These are phyloP conservation scores for Pinctada fucata DNA, from an alignment of 2,888 invertebrate species.

Conservation along the genomic window DNA sequence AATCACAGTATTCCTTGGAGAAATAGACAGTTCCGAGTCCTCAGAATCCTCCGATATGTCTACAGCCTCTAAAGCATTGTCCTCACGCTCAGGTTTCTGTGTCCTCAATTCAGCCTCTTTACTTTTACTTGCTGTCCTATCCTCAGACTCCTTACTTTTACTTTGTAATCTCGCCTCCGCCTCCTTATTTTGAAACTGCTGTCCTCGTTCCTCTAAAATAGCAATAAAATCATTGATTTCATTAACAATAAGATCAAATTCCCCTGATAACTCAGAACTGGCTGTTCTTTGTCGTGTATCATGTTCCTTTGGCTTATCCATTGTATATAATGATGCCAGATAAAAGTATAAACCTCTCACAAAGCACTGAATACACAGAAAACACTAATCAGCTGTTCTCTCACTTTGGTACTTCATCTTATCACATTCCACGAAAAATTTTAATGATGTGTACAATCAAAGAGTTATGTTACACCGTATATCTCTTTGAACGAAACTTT, in stretches of 20 bases:
- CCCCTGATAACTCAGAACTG: conserved; percentile 62
- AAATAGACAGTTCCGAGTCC: conserved; percentile 31
- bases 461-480: neutral
- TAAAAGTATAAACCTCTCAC: neutral
- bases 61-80: neutral
- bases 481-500: conserved; percentile 2
- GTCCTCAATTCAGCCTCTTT: conserved; percentile 30
- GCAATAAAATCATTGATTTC: conserved; percentile 71
- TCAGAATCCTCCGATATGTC: conserved; percentile 23
- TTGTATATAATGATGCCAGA: neutral
- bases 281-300: conserved; percentile 43
- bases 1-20: conserved; percentile 38
- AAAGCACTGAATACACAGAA: neutral
- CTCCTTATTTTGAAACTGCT: conserved; percentile 50
- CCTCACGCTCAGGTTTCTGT: conserved; percentile 23
- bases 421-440: neutral
- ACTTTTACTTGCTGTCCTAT: neutral
- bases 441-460: neutral
- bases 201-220: conserved; percentile 58
- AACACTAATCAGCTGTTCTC: neutral
- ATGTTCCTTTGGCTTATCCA: neutral
- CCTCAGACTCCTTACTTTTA: neutral
- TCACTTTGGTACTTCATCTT: neutral
- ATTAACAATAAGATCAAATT: conserved; percentile 69
- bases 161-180: conserved; percentile 2